Percentiles rank a stretch among this genome's conserved stretches.
phyloP scores from a whole-genome alignment of 2,113 vertebrate species.

The Falcunculus frontatus region DNA sequence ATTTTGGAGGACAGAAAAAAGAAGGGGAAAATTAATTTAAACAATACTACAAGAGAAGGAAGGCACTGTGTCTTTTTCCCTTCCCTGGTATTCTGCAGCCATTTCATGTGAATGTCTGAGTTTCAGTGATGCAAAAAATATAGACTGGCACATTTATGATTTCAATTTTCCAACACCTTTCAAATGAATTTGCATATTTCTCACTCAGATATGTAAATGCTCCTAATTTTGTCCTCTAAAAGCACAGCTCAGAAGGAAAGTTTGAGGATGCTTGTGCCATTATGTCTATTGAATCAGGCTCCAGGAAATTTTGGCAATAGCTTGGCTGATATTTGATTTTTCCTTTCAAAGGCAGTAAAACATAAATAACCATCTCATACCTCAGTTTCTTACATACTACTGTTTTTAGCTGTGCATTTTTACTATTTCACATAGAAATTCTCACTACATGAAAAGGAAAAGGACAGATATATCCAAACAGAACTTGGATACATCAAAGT shows the following conservation, averaged over 20 bases:
- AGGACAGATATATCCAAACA: not conserved
- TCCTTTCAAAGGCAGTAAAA: not conserved
- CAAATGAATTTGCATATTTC: not conserved
- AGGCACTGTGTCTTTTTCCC: not conserved
- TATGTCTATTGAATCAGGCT: not conserved
- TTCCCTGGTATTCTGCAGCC: not conserved
- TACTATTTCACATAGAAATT: not conserved
- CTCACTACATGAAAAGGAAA: not conserved
- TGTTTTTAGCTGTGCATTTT: not conserved
- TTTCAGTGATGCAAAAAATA: not conserved
- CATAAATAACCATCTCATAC: not conserved
- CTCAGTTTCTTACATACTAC: not conserved
- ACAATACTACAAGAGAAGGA: not conserved
- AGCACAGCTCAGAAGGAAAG: not conserved
- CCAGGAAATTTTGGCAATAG: not conserved
- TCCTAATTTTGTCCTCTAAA: not conserved
- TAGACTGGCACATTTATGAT: not conserved
- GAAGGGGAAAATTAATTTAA: not conserved
- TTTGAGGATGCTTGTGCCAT: not conserved
- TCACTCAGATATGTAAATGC: not conserved
- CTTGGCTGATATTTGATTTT: not conserved
- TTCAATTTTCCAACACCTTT: not conserved
- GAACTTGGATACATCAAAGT: not conserved
- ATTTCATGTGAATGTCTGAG: not conserved
- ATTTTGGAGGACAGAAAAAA: not conserved